phyloP scores from a whole-genome alignment of 2,888 invertebrate genomes.

The Psylliodes chrysocephalus region DNA sequence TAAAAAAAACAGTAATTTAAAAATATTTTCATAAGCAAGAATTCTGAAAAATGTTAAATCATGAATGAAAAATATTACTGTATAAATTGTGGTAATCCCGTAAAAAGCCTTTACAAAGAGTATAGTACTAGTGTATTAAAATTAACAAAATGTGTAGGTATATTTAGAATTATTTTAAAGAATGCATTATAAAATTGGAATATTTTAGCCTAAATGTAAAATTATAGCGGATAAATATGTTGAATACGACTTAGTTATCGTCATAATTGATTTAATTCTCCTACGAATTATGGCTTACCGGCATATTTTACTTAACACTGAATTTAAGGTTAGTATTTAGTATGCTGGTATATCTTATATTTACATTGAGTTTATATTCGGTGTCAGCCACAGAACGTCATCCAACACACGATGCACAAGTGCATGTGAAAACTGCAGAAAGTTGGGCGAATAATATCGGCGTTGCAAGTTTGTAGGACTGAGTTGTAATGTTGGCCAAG shows the following conservation, averaged over 20 bases:
- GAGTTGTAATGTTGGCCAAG: too few relatives aligned
- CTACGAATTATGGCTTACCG: conserved; percentile 84
- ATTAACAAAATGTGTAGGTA: conserved; percentile 79
- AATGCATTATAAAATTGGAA: not conserved
- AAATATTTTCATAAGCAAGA: too few relatives aligned
- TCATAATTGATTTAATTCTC: conserved; percentile 85
- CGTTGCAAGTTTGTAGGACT: too few relatives aligned
- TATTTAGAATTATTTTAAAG: conserved; percentile 8
- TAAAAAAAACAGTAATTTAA: too few relatives aligned
- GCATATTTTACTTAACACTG: conserved; percentile 84
- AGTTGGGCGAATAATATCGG: too few relatives aligned
- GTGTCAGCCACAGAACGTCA: too few relatives aligned
- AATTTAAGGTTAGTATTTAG: conserved; percentile 73
- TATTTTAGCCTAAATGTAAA: conserved; percentile 77
- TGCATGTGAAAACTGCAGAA: too few relatives aligned
- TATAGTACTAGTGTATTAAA: conserved; percentile 79
- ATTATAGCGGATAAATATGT: conserved; percentile 88
- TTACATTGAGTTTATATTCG: too few relatives aligned
- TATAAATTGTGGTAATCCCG: conserved; percentile 75
- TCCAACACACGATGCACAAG: too few relatives aligned
- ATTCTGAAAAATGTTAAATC: not conserved
- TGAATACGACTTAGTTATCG: conserved; percentile 89
- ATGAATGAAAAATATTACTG: conserved; percentile 62
- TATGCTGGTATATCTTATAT: too few relatives aligned
- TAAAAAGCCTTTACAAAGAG: conserved; percentile 73